A percentile compares a stretch with the other conserved stretches of the same genome.
Evolutionary conservation across 2,797 vertebrate genomes (phyloP).

Genomic region (Scleropages formosus): DNA sequence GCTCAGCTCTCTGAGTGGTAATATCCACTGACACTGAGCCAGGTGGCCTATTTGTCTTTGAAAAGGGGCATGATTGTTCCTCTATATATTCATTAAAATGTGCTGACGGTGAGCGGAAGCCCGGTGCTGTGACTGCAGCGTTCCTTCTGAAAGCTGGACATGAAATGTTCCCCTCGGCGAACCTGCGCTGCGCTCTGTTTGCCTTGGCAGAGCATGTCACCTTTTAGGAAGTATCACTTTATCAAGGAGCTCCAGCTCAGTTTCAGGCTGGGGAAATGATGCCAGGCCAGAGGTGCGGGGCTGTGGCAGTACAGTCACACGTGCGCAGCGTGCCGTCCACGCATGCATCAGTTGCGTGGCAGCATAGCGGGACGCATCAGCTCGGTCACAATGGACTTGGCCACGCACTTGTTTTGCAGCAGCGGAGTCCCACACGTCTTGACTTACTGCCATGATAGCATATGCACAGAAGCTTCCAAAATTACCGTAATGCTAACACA

Average conservation of each 20-base stretch:
- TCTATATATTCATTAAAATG: conserved; percentile 53
- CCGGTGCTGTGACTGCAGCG: conserved; percentile 50
- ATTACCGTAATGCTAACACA: too few relatives aligned
- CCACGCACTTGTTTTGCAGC: too few relatives aligned
- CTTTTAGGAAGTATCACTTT: conserved; percentile 67
- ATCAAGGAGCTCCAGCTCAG: conserved; percentile 52
- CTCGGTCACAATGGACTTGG: too few relatives aligned
- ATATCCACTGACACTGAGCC: conserved; percentile 43
- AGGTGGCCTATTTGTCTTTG: conserved; percentile 54
- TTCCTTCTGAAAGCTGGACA: conserved; percentile 63
- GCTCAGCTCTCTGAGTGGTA: conserved; percentile 50
- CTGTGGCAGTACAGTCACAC: background rate
- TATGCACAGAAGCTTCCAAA: too few relatives aligned
- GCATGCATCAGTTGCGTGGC: too few relatives aligned
- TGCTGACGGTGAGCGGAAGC: conserved; percentile 57
- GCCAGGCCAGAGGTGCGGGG: conserved; percentile 34
- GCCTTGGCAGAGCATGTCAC: conserved; percentile 55
- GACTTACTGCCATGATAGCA: too few relatives aligned
- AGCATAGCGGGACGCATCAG: too few relatives aligned
- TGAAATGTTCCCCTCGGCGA: conserved; percentile 56
- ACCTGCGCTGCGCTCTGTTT: conserved; percentile 57
- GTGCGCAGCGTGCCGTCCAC: background rate
- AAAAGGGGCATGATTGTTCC: conserved; percentile 51
- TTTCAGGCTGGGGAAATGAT: conserved; percentile 45
- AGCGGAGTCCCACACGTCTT: too few relatives aligned